Percentiles rank a stretch among this genome's conserved stretches.
Evolutionary conservation across 2,888 invertebrate species (phyloP).

Genomic region (Alloplasta piceator): DNA sequence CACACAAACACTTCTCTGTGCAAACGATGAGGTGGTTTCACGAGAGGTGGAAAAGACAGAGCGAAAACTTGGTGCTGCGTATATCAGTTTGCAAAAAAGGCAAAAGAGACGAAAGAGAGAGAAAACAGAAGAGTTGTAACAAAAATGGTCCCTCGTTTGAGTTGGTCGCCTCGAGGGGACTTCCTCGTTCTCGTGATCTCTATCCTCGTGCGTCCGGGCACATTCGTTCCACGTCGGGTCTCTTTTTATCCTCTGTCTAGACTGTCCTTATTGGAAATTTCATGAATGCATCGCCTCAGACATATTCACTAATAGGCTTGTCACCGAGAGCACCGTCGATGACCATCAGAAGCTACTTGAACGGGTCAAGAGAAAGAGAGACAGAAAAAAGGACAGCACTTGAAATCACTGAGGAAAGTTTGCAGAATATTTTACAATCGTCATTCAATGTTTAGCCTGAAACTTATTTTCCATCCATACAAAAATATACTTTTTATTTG

Average conservation of each 20-base stretch:
- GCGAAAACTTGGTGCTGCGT: slow-evolving; percentile 31
- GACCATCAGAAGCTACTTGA: background rate
- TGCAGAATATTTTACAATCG: background rate
- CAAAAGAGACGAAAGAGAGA: slow-evolving; percentile 21
- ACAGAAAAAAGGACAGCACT: slow-evolving; percentile 3
- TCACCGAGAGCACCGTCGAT: background rate
- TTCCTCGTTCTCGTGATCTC: slow-evolving; percentile 38
- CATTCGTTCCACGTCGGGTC: slow-evolving; percentile 5
- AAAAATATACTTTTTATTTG: too few species aligned
- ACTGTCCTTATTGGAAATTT: slow-evolving; percentile 63
- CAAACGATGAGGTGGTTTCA: slow-evolving; percentile 34
- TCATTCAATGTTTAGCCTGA: too few species aligned
- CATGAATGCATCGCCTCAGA: slow-evolving; percentile 36
- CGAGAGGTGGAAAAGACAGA: slow-evolving; percentile 22
- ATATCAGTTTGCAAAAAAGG: slow-evolving; percentile 8
- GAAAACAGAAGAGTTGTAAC: slow-evolving; percentile 32
- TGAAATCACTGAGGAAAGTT: background rate
- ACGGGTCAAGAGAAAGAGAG: background rate
- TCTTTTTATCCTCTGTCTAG: slow-evolving; percentile 51
- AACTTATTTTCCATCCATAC: too few species aligned
- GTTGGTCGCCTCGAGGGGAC: slow-evolving; percentile 33
- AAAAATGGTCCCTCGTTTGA: slow-evolving; percentile 36
- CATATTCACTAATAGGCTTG: background rate
- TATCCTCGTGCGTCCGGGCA: background rate
- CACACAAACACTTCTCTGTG: slow-evolving; percentile 1